phyloP scores from a whole-genome alignment of 2,888 invertebrate genomes.

The Leucophenga maculata region DNA sequence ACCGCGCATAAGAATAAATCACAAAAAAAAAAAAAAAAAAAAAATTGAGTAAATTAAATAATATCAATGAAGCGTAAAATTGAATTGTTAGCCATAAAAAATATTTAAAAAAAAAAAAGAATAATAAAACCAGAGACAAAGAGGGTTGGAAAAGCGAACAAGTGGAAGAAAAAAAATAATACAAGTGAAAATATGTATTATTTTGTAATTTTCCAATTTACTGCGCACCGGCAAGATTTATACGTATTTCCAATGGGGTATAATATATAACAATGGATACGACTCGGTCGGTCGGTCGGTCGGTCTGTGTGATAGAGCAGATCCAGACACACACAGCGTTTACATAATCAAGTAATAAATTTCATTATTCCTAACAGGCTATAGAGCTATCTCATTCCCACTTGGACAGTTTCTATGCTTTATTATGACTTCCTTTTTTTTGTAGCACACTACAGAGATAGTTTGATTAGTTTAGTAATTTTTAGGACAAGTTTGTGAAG shows the following conservation, averaged over 20 bases:
- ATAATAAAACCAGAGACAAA: background rate
- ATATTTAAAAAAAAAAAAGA: background rate
- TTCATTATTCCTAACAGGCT: slow-evolving; percentile 26
- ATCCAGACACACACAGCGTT: background rate
- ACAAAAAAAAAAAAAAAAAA: background rate
- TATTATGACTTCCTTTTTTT: slow-evolving; percentile 3
- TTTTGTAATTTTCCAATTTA: slow-evolving; percentile 29
- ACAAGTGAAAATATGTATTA: slow-evolving; percentile 11
- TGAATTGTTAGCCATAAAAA: slow-evolving; percentile 17
- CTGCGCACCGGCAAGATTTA: slow-evolving; percentile 20
- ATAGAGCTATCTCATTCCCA: background rate
- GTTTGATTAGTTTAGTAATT: background rate
- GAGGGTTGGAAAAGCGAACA: background rate
- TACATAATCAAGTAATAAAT: slow-evolving; percentile 36
- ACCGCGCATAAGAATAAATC: background rate
- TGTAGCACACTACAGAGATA: background rate
- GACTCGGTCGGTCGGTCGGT: background rate
- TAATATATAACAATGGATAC: background rate
- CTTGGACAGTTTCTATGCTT: background rate
- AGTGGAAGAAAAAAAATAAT: slow-evolving; percentile 8
- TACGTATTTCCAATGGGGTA: background rate
- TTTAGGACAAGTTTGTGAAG: too few species aligned
- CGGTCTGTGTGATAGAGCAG: background rate
- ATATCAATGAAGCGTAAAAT: slow-evolving; percentile 22
- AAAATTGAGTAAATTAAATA: slow-evolving; percentile 22